Conservation (phyloP, 2,113 vertebrate species). For the Pluvialis apricaria region DNA sequence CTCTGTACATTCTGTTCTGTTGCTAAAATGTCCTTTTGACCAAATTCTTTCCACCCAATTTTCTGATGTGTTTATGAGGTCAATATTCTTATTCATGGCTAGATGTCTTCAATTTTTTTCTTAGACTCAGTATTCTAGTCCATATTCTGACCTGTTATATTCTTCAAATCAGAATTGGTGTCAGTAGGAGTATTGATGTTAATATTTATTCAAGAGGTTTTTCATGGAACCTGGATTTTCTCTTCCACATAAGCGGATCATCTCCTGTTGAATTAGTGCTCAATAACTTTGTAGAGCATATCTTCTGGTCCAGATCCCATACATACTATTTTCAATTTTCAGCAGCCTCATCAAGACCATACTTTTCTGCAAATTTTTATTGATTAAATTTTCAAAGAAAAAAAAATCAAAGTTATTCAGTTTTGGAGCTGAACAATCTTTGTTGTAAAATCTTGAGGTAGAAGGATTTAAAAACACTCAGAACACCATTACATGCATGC, state of each 20-base stretch:
- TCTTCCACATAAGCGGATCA: not conserved
- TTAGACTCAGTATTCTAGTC: not conserved
- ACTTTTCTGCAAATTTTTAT: not conserved
- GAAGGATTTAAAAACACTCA: not conserved
- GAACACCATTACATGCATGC: not conserved
- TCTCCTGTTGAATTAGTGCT: not conserved
- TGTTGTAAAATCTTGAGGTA: not conserved
- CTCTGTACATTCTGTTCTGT: not conserved
- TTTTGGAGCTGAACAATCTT: not conserved
- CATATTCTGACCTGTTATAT: not conserved
- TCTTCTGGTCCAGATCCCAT: not conserved
- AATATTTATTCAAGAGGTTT: not conserved
- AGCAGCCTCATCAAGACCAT: accelerated
- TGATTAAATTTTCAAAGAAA: not conserved
- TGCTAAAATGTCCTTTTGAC: not conserved
- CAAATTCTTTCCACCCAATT: not conserved
- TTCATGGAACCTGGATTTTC: not conserved
- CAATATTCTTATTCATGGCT: not conserved
- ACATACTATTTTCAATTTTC: not conserved
- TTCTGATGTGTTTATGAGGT: not conserved
- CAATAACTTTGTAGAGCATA: not conserved
- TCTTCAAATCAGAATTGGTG: not conserved
- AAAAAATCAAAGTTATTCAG: not conserved
- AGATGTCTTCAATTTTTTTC: not conserved
- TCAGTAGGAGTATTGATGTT: not conserved